Evolutionary conservation across 2,888 invertebrate species (phyloP).

Genomic region (Brachynemurus nebulosus): DNA sequence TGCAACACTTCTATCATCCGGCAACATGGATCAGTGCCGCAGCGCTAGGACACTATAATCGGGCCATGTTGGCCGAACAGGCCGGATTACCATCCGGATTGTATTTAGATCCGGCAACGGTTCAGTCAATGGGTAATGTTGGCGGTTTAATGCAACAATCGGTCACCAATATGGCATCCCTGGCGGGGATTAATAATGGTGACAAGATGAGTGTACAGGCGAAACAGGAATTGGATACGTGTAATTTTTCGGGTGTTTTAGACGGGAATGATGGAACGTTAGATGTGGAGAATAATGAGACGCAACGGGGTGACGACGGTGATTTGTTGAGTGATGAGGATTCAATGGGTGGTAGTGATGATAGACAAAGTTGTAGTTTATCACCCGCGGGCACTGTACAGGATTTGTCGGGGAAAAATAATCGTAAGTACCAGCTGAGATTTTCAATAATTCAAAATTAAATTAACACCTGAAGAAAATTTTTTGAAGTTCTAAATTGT

Average conservation of each 20-base stretch:
- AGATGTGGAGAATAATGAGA: too few species aligned
- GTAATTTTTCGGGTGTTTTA: not conserved
- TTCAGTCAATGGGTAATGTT: not conserved
- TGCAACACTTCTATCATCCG: conserved; percentile 9
- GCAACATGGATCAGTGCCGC: conserved; percentile 7
- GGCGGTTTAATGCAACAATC: too few species aligned
- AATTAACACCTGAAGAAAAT: not conserved
- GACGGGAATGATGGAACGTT: not conserved
- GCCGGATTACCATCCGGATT: not conserved
- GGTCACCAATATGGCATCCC: too few species aligned
- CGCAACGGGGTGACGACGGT: conserved; percentile 1
- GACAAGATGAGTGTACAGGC: too few species aligned
- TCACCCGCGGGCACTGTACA: conserved; percentile 12
- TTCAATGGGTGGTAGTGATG: conserved; percentile 11
- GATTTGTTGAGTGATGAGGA: conserved; percentile 8
- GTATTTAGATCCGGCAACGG: conserved; percentile 3
- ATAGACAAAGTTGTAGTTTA: conserved; percentile 9
- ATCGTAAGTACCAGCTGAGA: conserved; percentile 9
- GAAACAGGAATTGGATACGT: too few species aligned
- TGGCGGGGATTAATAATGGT: too few species aligned
- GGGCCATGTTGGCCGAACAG: conserved; percentile 4
- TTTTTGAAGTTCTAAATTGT: too few species aligned
- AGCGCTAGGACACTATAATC: conserved; percentile 5
- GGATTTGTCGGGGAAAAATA: conserved; percentile 11
- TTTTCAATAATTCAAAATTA: not conserved